These are phyloP conservation scores for Idris sp. DNA, from an alignment of 1,140 invertebrate species.

Conservation along the genomic window DNA sequence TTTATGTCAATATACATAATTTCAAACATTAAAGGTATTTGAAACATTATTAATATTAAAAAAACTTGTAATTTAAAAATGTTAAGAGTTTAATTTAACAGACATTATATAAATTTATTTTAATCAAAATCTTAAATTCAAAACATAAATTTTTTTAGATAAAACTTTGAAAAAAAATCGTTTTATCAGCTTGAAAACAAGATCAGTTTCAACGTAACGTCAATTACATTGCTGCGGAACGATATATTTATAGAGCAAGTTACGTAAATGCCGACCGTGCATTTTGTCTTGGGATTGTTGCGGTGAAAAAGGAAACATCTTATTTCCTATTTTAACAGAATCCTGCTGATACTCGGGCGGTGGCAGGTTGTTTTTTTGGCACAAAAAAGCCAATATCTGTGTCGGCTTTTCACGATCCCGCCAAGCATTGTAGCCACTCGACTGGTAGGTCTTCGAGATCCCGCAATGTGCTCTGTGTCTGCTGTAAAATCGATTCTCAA, in stretches of 20 bases:
- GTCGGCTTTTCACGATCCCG: constrained; percentile 86
- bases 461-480: constrained; percentile 88
- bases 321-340: constrained; percentile 79
- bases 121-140: too few relatives aligned
- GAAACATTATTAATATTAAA: too few relatives aligned
- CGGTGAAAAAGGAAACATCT: constrained; percentile 76
- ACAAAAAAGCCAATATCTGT: constrained; percentile 85
- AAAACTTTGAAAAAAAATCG: too few relatives aligned
- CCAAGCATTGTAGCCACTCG: constrained; percentile 87
- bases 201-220: constrained; percentile 13
- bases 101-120: too few relatives aligned
- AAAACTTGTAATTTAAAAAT: too few relatives aligned
- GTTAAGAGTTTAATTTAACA: too few relatives aligned
- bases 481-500: constrained; percentile 92
- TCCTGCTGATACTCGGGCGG: constrained; percentile 74
- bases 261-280: constrained; percentile 37
- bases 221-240: constrained; percentile 9
- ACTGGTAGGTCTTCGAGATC: constrained; percentile 84
- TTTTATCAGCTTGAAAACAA: not conserved
- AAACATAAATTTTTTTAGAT: too few relatives aligned
- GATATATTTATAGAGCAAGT: constrained; percentile 16
- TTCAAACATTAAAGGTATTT: too few relatives aligned
- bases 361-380: constrained; percentile 82
- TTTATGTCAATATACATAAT: too few relatives aligned
- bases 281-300: constrained; percentile 6